Evolutionary conservation across 2,888 invertebrate species (phyloP).

Genomic region (Macropis europaea): DNA sequence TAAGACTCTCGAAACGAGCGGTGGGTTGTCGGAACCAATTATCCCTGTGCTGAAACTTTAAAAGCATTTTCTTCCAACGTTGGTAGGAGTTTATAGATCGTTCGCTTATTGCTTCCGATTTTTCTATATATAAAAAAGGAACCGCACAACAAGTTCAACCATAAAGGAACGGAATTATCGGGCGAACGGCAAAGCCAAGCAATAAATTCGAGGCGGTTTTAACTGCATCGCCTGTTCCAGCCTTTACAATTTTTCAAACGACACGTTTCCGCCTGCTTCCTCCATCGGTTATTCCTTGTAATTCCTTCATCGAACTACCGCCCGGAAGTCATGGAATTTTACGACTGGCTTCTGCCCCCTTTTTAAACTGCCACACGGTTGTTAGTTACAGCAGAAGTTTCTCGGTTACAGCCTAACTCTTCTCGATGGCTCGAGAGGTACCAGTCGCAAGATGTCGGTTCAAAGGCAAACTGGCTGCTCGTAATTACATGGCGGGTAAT

Average conservation of each 20-base stretch:
- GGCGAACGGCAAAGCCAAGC: conserved; percentile 27
- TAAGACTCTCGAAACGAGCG: too few species aligned
- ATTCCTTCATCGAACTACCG: conserved; percentile 36
- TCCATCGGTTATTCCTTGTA: conserved; percentile 17
- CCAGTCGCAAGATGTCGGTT: not conserved
- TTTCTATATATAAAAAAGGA: not conserved
- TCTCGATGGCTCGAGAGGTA: not conserved
- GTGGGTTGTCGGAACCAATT: too few species aligned
- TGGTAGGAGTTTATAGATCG: not conserved
- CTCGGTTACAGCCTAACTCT: not conserved
- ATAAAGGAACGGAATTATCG: conserved; percentile 38
- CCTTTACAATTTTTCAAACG: conserved; percentile 47
- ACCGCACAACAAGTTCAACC: not conserved
- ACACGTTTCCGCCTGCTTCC: conserved; percentile 3
- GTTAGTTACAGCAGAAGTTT: conserved; percentile 28
- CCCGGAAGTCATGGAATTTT: conserved; percentile 36
- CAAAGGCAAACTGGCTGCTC: not conserved
- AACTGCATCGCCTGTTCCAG: conserved; percentile 32
- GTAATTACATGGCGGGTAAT: conserved; percentile 42
- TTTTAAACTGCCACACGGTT: conserved; percentile 15
- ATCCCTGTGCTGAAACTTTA: too few species aligned
- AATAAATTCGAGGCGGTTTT: conserved; percentile 40
- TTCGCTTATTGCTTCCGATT: not conserved
- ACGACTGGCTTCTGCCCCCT: conserved; percentile 24
- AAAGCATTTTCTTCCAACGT: too few species aligned